Evolutionary conservation across 30 jellyfish, hydroid and myxozoan species (phyloP).

Genomic region (Aurelia coerulea): DNA sequence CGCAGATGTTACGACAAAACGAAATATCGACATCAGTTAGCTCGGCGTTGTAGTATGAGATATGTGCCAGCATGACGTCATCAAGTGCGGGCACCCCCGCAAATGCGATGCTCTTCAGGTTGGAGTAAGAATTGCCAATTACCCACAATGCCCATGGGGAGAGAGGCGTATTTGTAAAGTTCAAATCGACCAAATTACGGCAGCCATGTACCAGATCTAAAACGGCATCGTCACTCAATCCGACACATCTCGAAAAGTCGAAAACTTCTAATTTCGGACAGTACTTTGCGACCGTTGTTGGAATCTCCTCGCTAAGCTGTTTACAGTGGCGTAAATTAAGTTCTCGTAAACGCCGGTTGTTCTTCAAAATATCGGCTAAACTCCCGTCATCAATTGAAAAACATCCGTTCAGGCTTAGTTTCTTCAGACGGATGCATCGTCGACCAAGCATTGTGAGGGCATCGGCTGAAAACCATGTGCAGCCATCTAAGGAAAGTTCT

Average conservation of each 20-base stretch:
- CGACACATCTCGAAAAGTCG: slow-evolving; percentile 52
- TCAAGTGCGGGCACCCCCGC: slow-evolving; percentile 28
- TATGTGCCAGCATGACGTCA: slow-evolving; percentile 5
- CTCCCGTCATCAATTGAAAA: slow-evolving; percentile 31
- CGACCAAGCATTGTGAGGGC: slow-evolving; percentile 25
- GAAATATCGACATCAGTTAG: slow-evolving; percentile 23
- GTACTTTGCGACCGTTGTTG: background rate
- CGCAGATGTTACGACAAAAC: slow-evolving; percentile 21
- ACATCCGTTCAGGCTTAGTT: slow-evolving; percentile 26
- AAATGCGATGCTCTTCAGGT: background rate
- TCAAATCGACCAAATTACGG: slow-evolving; percentile 3
- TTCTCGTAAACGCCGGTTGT: background rate
- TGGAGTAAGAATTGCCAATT: slow-evolving; percentile 1
- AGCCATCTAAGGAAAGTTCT: slow-evolving; percentile 27
- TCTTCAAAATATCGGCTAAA: slow-evolving; percentile 11
- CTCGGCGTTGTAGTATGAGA: background rate
- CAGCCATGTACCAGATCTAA: slow-evolving; percentile 31
- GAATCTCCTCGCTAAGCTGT: slow-evolving; percentile 19
- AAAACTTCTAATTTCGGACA: slow-evolving; percentile 21
- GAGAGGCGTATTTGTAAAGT: slow-evolving; percentile 27
- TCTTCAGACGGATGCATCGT: slow-evolving; percentile 6
- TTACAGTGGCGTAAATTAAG: slow-evolving; percentile 39
- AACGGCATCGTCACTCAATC: slow-evolving; percentile 15
- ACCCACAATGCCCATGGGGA: slow-evolving; percentile 41
- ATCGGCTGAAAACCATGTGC: slow-evolving; percentile 42